phyloP scores from a whole-genome alignment of 2,113 vertebrate genomes.

The Caracal caracal region DNA sequence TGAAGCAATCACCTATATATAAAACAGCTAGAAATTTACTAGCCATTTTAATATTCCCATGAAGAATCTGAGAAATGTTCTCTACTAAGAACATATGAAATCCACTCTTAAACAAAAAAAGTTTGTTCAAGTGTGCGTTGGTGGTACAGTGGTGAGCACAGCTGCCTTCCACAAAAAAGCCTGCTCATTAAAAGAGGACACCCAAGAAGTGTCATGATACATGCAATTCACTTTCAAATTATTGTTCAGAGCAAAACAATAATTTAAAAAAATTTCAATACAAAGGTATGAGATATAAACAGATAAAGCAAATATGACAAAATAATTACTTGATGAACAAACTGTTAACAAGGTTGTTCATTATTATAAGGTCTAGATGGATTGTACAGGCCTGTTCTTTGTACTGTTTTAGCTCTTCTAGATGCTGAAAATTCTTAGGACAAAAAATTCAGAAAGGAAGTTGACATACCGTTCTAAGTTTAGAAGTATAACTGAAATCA shows the following conservation, averaged over 20 bases:
- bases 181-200: background rate
- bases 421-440: background rate
- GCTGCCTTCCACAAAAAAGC: background rate
- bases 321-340: background rate
- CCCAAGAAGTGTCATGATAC: background rate
- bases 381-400: background rate
- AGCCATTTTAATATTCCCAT: background rate
- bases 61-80: background rate
- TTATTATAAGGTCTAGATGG: background rate
- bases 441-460: background rate
- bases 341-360: background rate
- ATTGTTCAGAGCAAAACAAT: background rate
- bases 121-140: background rate
- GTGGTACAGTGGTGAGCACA: background rate
- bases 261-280: background rate
- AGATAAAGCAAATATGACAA: conserved; percentile 13
- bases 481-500: background rate
- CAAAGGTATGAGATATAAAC: background rate
- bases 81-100: background rate
- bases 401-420: background rate
- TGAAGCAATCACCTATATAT: background rate
- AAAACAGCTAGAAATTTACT: background rate
- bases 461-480: conserved; percentile 1
- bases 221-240: conserved; percentile 15
- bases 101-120: background rate